phyloP scores from a whole-genome alignment of 1,140 invertebrate species.

The Tetragnatha versicolor region DNA sequence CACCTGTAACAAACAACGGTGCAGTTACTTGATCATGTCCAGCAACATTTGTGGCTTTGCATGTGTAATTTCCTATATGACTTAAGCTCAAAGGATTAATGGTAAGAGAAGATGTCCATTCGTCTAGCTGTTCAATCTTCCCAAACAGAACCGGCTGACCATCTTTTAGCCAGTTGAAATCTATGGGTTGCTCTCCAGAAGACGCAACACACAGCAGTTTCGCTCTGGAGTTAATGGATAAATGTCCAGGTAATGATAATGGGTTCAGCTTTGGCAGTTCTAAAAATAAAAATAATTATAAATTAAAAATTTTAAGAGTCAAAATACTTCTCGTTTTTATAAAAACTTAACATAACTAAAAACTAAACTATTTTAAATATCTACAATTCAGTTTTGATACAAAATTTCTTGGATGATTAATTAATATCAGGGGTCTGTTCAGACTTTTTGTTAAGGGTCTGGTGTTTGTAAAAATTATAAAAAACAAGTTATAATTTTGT shows the following conservation, averaged over 20 bases:
- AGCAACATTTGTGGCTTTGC: conserved; percentile 56
- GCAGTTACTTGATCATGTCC: conserved; percentile 49
- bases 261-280: conserved; percentile 65
- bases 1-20: conserved; percentile 58
- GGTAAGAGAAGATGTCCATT: conserved; percentile 41
- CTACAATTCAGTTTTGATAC: background rate
- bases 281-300: conserved; percentile 72
- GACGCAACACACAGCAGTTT: conserved; percentile 92
- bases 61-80: conserved; percentile 59
- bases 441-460: no score
- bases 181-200: conserved; percentile 91
- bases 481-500: no score
- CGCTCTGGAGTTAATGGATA: conserved; percentile 81
- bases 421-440: no score
- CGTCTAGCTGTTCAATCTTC: conserved; percentile 49
- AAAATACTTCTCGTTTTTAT: background rate
- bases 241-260: conserved; percentile 73
- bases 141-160: conserved; percentile 69
- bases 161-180: conserved; percentile 88
- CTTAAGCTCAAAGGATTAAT: conserved; percentile 36
- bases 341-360: background rate
- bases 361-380: background rate
- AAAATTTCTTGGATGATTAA: no score
- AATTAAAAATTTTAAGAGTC: background rate
- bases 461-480: no score